Evolutionary conservation across 1,140 invertebrate genomes (phyloP), one percentile per base, ranked within the genome.

Genomic region (Oreohelix idahoensis): DNA sequence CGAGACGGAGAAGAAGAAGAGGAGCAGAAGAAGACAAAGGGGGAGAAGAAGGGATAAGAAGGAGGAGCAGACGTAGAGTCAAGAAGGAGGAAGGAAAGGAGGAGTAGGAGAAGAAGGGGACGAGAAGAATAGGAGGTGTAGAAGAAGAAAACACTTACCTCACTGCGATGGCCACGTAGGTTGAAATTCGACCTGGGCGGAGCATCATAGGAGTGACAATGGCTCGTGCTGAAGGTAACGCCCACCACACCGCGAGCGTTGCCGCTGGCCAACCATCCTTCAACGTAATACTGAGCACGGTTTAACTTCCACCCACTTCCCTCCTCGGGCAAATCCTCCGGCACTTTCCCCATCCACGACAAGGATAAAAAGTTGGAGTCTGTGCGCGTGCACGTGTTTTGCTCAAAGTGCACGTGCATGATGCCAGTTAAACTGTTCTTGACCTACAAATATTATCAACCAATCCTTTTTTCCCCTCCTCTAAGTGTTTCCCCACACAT

Each of bases 271-370:
- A 99, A 93, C 98, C 98, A 99, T n/a, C 98, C 98, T 93, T 99
- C 97, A 93, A 98, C 97, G 91, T 98, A 99, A 92, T 98, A 99
- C 94, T 98, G 97, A 87, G 96, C 96, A 84, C 97, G 95, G 93
- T 98, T 98, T 85, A 98, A 93, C 93, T 98, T 98, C 97, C 93
- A 94, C 1, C 93, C 92, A 35, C 88, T 86, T 26, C 83, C 87
- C 66, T 86, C 83, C 45, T 92, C 90, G 38, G 88, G 96, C 87
- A 97, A 94, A 90, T 97, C 96, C 92, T 98, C 97, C 81, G 97
- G 97, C 86, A 98, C 97, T 93, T 98, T 98, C 86, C 97, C 97
- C 97, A 98, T 99, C 97, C 97, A 99, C 88, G 97, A 98, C 89
- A 99, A 94, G 85, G 97, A 97, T 85, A 98, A 94, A 89, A 99